Base-by-base conservation (phyloP, 2,888 invertebrate genomes). In the Mythimna impura region DNA sequence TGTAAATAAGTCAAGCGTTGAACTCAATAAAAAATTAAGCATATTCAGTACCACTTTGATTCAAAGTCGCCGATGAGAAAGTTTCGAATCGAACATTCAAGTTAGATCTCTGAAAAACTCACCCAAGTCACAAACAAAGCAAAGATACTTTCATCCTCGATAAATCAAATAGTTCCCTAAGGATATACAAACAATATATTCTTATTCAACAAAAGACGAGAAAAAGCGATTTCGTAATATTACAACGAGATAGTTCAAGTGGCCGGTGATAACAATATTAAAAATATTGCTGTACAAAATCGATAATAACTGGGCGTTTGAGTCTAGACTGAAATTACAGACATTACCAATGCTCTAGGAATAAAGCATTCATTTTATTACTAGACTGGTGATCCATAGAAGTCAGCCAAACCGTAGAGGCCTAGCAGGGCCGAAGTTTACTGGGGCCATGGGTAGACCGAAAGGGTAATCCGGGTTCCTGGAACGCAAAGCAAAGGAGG, bases 301-400 rank as follows among this genome's bases (percentile, higher is more conserved):
- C 80, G 62, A 79, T 80, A 80, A 12, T 10, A 71, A 71, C 58
- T 67, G 55, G 50, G 64, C 40, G 65, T 58, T 65, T 62, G 22
- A 61, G 80, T 80, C 80, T 79, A 68, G 79, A 80, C 80, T 71
- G 3, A 25, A 72, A 68, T 75, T 66, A 58, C 54, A 65, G 54
- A 54, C 20, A 54, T 79, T 64, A 61, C 20, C 2, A 25, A 67
- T 68, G 67, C 67, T 57, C 67, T 58, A 17, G 22, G 22, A 12
- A 54, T 63, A 57, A 43, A 68, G 20, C 47, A 47, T 58, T 73
- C 30, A 20, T 43, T 66, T 47, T 50, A 5, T 50, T 40, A 50
- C 36, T 43, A 14, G 14, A 43, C 43, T 43, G 14, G 43, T 14
- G 43, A 9, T 1, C 40, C 40, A 40, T 40, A 34, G 34, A 34